Percentiles rank a stretch among this genome's conserved stretches.
Conservation (phyloP, 2,797 vertebrate species). For the Pangasius djambal region DNA sequence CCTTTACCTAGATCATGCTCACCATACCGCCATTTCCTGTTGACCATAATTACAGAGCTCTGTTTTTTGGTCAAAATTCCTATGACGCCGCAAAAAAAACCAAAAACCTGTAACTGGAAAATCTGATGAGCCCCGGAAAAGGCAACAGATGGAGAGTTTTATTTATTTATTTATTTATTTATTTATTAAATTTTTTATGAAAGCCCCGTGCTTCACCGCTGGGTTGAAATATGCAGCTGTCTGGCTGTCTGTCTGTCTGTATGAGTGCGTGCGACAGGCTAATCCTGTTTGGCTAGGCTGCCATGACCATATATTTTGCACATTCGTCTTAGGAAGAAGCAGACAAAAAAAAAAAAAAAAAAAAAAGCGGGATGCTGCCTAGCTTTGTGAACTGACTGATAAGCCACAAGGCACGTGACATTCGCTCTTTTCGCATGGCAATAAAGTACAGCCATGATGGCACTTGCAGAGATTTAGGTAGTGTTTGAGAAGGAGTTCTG, state of each 20-base stretch:
- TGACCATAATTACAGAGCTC: conserved; percentile 51
- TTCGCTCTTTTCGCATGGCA: conserved; percentile 12
- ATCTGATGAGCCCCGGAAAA: neutral
- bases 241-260: neutral
- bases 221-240: conserved; percentile 39
- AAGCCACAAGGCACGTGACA: conserved; percentile 25
- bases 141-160: conserved; percentile 57
- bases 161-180: conserved; percentile 22
- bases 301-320: conserved; percentile 22
- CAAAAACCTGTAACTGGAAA: neutral
- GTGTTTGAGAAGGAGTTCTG: conserved; percentile 15
- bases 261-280: neutral
- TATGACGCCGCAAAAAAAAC: conserved; percentile 21
- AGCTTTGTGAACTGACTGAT: conserved; percentile 41
- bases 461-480: neutral
- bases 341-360: neutral
- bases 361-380: neutral
- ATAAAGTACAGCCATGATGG: neutral
- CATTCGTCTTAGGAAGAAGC: conserved; percentile 23
- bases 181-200: neutral
- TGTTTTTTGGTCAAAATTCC: conserved; percentile 43
- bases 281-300: conserved; percentile 51
- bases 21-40: conserved; percentile 36
- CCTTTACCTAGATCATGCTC: conserved; percentile 2
- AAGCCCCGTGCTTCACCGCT: conserved; percentile 32